Evolutionary conservation across 2,113 vertebrate genomes (phyloP).

Genomic region (Strigops habroptila): DNA sequence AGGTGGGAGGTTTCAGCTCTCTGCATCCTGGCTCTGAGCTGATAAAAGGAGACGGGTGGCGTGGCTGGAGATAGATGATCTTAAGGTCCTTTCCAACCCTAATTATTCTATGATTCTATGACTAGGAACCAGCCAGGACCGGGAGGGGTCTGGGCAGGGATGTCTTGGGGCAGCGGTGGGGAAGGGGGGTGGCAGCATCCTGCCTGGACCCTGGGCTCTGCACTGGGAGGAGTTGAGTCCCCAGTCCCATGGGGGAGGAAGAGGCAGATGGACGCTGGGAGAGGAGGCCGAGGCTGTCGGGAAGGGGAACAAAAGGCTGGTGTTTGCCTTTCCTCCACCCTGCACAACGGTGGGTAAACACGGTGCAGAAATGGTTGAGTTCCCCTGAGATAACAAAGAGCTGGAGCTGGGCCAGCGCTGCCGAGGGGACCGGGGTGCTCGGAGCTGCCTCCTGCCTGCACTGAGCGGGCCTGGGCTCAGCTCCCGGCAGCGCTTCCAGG

Average conservation of each 20-base stretch:
- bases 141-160: background rate
- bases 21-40: background rate
- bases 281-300: background rate
- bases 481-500: background rate
- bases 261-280: background rate
- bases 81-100: background rate
- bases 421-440: background rate
- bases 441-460: background rate
- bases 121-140: background rate
- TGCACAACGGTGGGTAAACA: conserved; percentile 17
- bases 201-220: background rate
- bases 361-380: background rate
- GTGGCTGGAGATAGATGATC: background rate
- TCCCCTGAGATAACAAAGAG: conserved; percentile 1
- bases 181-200: rapidly evolving
- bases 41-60: background rate
- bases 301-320: conserved; percentile 22
- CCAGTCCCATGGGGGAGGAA: rapidly evolving
- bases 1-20: background rate
- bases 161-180: too few relatives aligned
- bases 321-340: conserved; percentile 45
- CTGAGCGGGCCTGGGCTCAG: background rate
- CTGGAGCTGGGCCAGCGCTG: background rate
- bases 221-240: background rate
- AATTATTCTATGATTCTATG: background rate